Conservation (phyloP, 2,113 vertebrate species). For the Vidua chalybeata region DNA sequence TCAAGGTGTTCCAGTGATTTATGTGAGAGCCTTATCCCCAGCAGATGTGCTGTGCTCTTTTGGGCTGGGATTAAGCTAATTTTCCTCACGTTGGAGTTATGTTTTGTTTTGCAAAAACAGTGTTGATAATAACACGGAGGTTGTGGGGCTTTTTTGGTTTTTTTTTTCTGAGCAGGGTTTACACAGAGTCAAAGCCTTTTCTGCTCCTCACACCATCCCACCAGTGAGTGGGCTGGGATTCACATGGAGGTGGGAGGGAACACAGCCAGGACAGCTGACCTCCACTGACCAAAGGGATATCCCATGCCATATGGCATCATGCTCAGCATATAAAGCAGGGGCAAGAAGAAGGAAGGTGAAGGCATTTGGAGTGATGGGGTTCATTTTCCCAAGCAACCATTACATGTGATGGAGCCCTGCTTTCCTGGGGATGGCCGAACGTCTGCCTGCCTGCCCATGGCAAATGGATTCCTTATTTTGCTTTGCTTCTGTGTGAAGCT, state of each 20-base stretch:
- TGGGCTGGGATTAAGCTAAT: background rate
- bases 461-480: background rate
- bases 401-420: background rate
- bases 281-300: background rate
- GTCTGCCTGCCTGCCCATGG: background rate
- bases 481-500: background rate
- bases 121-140: background rate
- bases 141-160: background rate
- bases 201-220: background rate
- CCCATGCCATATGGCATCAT: background rate
- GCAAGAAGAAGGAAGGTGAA: rapidly evolving
- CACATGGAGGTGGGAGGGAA: background rate
- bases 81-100: background rate
- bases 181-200: background rate
- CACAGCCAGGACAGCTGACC: background rate
- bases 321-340: background rate
- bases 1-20: background rate
- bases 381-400: background rate
- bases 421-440: background rate
- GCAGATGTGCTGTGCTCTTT: background rate
- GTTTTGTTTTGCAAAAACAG: background rate
- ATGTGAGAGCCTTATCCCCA: background rate
- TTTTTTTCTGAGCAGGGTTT: background rate
- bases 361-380: background rate
- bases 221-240: background rate